phyloP scores from a whole-genome alignment of 30 jellyfish, hydroid and myxozoan species.

The Chironex yamaguchii region DNA sequence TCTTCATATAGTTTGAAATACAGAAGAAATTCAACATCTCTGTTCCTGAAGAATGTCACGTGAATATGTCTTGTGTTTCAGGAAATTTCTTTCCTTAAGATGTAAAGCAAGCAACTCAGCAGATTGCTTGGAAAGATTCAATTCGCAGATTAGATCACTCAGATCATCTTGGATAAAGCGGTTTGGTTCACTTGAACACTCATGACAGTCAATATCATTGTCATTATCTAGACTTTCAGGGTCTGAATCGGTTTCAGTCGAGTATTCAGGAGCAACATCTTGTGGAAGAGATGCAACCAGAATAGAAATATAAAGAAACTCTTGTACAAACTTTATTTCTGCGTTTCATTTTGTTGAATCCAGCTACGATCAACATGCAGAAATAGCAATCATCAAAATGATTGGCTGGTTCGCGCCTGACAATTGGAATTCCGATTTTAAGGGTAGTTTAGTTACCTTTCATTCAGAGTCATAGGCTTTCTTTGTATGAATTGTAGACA shows the following conservation, averaged over 20 bases:
- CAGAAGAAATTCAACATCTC: conserved; percentile 20
- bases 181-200: neutral
- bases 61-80: conserved; percentile 11
- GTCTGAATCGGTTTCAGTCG: conserved; percentile 17
- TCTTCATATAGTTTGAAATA: neutral
- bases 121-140: conserved; percentile 40
- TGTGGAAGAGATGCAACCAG: no score
- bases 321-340: conserved; percentile 14
- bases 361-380: conserved; percentile 34
- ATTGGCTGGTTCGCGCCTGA: no score
- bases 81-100: conserved; percentile 28
- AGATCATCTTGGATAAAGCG: conserved; percentile 37
- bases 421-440: no score
- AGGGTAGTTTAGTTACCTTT: no score
- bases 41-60: conserved; percentile 8
- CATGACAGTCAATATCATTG: conserved; percentile 33
- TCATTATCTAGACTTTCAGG: conserved; percentile 19
- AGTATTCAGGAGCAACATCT: conserved; percentile 15
- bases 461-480: no score
- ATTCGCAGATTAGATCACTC: conserved; percentile 13
- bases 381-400: no score
- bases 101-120: conserved; percentile 41
- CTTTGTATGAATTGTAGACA: conserved; percentile 16
- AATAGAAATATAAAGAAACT: conserved; percentile 11
- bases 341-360: conserved; percentile 9